Base-by-base conservation (phyloP, 2,888 invertebrate species). In the Hirtodrosophila confusa region DNA sequence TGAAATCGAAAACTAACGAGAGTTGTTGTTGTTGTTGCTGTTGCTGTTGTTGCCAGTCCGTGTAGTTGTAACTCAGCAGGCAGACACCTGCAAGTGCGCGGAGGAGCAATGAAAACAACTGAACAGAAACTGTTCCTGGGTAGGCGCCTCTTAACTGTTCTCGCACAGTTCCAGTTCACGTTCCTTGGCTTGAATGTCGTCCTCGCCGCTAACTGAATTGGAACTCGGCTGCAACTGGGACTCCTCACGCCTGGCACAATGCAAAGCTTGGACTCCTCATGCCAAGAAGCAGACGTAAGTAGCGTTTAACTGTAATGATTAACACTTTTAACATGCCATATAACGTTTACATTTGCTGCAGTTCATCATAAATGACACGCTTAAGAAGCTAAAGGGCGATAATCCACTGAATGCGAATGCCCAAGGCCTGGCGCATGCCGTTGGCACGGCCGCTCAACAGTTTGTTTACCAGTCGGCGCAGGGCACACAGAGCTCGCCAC, bases 231-330 rank as follows among this genome's bases (percentile, higher is more conserved):
- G 73, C 70, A 64, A 77, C 51, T 57, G 75, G 82, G 80, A 89
- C 64, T 63, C 51, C 75, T 89, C 87, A 89, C 31, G 31, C 3
- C 89, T 84, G 89, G 89, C 93, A 94, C 92, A 92, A 94, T 94
- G 94, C 94, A 93, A 93, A 93, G 93, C 92, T 92, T 93, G 93
- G 93, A 93, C 92, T 93, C 93, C 92, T 93, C 93, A 93, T 93
- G 93, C 92, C 93, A 94, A 92, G 93, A 94, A 93, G 93, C 93
- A 92, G 93, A 94, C 92, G 94, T 94, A 91, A 93, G 93, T 92
- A 79, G 9, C 31, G 8, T 6, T 8, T 8, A 31, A 31, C 6
- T 17, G 17, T 17, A 17, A 27, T 27, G 27, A 27, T 27, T 27
- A 4, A 27, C 27, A 27, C 27, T 1, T 17, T 27, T 27, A 27